Percentiles rank a stretch among this genome's conserved stretches.
These are phyloP conservation scores for Epiperipatus broadwayi DNA, from an alignment of 2,888 invertebrate species.

Conservation along the genomic window DNA sequence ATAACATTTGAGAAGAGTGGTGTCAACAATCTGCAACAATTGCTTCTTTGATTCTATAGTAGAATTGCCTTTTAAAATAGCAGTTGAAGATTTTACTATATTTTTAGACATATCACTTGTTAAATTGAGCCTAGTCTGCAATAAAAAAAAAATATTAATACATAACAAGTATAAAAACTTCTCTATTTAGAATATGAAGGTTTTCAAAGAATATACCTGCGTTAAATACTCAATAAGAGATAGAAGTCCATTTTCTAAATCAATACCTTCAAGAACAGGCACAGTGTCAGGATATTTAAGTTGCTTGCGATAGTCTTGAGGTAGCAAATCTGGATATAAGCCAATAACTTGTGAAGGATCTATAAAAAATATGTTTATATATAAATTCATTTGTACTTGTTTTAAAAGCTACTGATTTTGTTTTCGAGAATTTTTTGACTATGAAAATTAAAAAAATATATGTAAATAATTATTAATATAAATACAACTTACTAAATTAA, in stretches of 20 bases:
- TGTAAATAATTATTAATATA: constrained; percentile 12
- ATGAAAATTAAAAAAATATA: constrained; percentile 8
- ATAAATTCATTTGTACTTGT: no score
- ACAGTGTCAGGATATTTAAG: constrained; percentile 36
- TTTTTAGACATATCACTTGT: constrained; percentile 21
- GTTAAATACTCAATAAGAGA: constrained; percentile 78
- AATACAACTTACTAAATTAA: constrained; percentile 6
- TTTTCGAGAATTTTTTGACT: no score
- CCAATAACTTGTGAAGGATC: constrained; percentile 90
- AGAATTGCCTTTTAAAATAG: constrained; percentile 29
- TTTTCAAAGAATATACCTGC: constrained; percentile 33
- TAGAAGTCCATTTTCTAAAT: constrained; percentile 64
- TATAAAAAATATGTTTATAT: no score
- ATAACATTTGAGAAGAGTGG: constrained; percentile 88
- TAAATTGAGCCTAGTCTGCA: constrained; percentile 27
- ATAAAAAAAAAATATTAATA: constrained; percentile 13
- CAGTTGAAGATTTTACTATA: constrained; percentile 20
- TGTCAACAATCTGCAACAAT: constrained; percentile 79
- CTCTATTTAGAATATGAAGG: constrained; percentile 1
- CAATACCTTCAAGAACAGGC: constrained; percentile 52
- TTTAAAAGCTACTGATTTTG: no score
- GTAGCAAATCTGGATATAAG: constrained; percentile 70
- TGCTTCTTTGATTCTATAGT: constrained; percentile 39
- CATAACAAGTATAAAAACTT: constrained; percentile 4
- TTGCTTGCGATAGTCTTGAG: constrained; percentile 34